Evolutionary conservation across 2,888 invertebrate genomes (phyloP), one percentile per base, ranked within the genome.

Genomic region (Melieria omissa): DNA sequence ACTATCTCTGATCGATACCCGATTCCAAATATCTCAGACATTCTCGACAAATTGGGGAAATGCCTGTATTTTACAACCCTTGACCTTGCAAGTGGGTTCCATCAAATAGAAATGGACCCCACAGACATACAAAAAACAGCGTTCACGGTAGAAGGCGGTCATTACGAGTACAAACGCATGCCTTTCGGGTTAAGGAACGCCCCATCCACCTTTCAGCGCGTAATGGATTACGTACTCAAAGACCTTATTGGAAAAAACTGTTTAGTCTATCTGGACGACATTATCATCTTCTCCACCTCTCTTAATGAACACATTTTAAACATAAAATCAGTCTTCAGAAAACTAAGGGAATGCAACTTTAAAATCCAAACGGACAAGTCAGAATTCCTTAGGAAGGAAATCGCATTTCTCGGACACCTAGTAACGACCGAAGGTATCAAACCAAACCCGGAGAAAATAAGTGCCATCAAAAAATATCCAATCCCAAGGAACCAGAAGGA

Each of bases 91-190:
- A 14, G 16, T 14, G 58, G 41, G 10, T 58, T 58, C 14, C 52
- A 52, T 8, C 16, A 58, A 14, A 14, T 14, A 4, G 58, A 58
- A 58, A 58, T 58, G 16, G 7, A 58, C 14, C 5, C 14, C 4
- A 16, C n/a, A n/a, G 14, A 58, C 41, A 14, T 14, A 5, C 16
- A 10, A 29, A n/a, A 58, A 14, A 58, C 58, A 29, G 58, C 4
- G 1, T 58, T 58, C 16, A 58, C 16, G 6, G 16, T 14, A n/a
- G 58, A 58, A n/a, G 16, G 63, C 4, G 79, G 79, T 0, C 79
- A 81, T 63, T 81, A 75, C 46, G 74, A 82, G 54, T 81, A 75
- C 60, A 57, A 70, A 29, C 55, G 75, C 54, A 78, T 80, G 77
- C 76, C 78, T 9, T 78, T 80, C 14, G 80, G 79, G 0, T 55